Conservation (phyloP, 1,140 invertebrate species). For the Colletes latitarsis region DNA sequence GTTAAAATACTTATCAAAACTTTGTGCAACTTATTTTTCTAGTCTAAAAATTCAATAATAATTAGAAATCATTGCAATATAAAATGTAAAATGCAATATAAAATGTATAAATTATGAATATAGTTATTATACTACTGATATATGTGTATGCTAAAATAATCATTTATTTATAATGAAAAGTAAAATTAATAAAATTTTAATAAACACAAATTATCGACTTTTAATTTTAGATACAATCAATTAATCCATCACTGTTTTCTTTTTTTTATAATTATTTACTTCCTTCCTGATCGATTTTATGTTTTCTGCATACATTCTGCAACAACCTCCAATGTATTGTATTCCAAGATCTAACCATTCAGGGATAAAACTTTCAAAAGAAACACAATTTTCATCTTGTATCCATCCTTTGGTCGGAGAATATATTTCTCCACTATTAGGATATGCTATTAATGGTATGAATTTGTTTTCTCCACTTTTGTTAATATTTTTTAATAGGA, state of each 20-base stretch:
- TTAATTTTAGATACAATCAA: background rate
- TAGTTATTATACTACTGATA: no score
- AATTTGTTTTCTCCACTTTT: conserved; percentile 52
- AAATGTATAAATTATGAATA: background rate
- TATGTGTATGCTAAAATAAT: background rate
- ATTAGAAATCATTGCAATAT: background rate
- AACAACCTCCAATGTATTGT: conserved; percentile 90
- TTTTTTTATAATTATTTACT: conserved; percentile 69
- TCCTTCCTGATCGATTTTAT: conserved; percentile 81
- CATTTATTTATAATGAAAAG: conserved; percentile 5
- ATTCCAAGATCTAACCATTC: conserved; percentile 88
- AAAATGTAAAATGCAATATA: background rate
- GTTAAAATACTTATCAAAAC: no score
- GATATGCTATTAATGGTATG: conserved; percentile 86
- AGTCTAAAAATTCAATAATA: background rate
- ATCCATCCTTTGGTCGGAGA: conserved; percentile 82
- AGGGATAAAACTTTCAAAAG: conserved; percentile 84
- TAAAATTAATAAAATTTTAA: background rate
- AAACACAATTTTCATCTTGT: conserved; percentile 77
- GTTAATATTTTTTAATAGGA: conserved; percentile 82
- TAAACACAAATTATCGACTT: conserved; percentile 1
- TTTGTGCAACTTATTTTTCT: no score
- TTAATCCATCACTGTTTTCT: conserved; percentile 22
- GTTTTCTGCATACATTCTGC: conserved; percentile 86
- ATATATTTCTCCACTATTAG: conserved; percentile 87